Evolutionary conservation across 2,113 vertebrate species (phyloP), one percentile per base, ranked within the genome.

Genomic region (Heloderma charlesbogerti): DNA sequence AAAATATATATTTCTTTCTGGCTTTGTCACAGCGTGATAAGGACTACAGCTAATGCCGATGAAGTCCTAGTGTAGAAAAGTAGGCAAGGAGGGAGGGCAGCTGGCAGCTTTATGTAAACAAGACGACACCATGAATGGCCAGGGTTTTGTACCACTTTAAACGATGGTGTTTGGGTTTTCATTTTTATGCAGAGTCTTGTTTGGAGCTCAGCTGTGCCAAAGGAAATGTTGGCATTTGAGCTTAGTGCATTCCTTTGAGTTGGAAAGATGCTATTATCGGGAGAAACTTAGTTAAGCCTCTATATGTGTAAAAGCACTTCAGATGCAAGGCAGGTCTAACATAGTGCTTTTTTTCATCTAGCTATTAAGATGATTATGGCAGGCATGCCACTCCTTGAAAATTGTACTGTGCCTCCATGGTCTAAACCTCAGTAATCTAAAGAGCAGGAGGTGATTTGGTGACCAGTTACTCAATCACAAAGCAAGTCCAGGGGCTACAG

Each of bases 1-100:
- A 87, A 94, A 89, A 88, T 37, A 20, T 84, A 4, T 89, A 67
- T 92, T 95, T 63, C 90, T 92, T 92, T 84, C 89, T 43, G 54
- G 92, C 84, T 91, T 90, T 91, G 87, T 91, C 67, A 74, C 43
- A 72, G 88, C 20, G 87, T 93, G 85, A 91, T 90, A 43, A 88
- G 88, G 66, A 1, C 27, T 48, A 67, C 67, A 87, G 85, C 88
- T 91, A 91, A 89, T 90, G 92, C 45, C 91, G 87, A 0, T 74
- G 67, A 74, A 87, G 67, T 63, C 69, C 51, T 87, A 43, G 90
- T 13, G 15, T 37, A 51, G 71, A n/a, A 81, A 81, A 89, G 80
- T 82, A 85, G 80, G 69, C 87, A 87, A 63, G 92, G 89, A 90
- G 37, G 51, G 91, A 84, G 29, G 45, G 74, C 66, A 48, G 0